Conservation (phyloP, 1,140 invertebrate genomes). For the Capitella teleta region DNA sequence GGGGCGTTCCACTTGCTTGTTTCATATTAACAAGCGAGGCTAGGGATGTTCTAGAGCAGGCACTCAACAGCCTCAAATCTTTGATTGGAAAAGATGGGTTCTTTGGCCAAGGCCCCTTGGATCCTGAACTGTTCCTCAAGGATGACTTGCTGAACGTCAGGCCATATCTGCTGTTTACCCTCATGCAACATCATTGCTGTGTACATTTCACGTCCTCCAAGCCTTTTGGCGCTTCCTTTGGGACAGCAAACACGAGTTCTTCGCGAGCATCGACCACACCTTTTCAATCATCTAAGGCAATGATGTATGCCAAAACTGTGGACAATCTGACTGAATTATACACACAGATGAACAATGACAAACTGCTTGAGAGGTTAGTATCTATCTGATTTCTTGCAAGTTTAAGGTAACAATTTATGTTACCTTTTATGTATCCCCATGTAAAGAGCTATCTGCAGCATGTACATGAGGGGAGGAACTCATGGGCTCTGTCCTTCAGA, state of each 20-base stretch:
- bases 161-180: background rate
- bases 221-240: background rate
- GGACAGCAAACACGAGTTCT: background rate
- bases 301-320: background rate
- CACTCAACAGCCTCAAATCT: background rate
- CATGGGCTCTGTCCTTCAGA: too few species aligned
- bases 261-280: background rate
- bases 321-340: background rate
- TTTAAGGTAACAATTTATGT: too few species aligned
- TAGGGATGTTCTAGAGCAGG: background rate
- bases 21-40: background rate
- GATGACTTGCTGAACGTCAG: background rate
- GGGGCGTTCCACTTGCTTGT: background rate
- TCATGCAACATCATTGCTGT: background rate
- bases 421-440: too few species aligned
- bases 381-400: too few species aligned
- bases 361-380: too few species aligned
- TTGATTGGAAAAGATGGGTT: background rate
- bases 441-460: too few species aligned
- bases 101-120: background rate
- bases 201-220: slow-evolving; percentile 4
- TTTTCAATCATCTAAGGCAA: background rate
- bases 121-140: background rate
- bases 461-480: too few species aligned
- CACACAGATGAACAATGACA: too few species aligned